Evolutionary conservation across 2,888 invertebrate species (phyloP), one percentile per base, ranked within the genome.

Genomic region (Euphydryas editha): DNA sequence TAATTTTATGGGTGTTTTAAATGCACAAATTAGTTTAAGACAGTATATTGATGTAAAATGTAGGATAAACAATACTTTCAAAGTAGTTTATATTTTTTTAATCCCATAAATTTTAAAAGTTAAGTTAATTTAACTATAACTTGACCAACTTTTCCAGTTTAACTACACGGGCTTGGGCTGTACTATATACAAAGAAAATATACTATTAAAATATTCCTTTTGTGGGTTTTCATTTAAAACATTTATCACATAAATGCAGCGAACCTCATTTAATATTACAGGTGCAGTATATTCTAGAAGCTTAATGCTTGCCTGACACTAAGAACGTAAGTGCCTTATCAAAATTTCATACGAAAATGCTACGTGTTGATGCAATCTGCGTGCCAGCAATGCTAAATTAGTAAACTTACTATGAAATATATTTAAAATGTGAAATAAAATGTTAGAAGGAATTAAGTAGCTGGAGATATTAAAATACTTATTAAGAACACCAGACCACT

Each of bases 311-410:
- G 21, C 24, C 17, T 49, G n/a, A 36, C 54, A 54, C 30, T 54
- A 54, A 54, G 54, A 54, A 54, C 54, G 8, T 54, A 54, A 54
- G 54, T 54, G 54, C 49, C 21, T 51, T 24, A 51, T 51, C 24
- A 51, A 51, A 51, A 51, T 51, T 51, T 51, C 49, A 51, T 51
- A 51, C 15, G 49, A 51, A 54, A 36, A 54, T n/a, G 36, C 36
- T 30, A 36, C 30, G 36, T 17, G 54, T 54, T 30, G 18, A 54
- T 17, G 54, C 10, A 54, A 36, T 30, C 17, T 54, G 54, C 21
- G 17, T 36, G 15, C 15, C 6, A 17, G 54, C 10, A 54, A 17
- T 17, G n/a, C 17, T 1, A 30, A 4, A 30, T 30, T 30, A 30
- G 6, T 30, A 7, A 30, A 30, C 2, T 30, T 30, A 30, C 30